Evolutionary conservation across 1,140 invertebrate species (phyloP).

Genomic region (Aphelenchoides besseyi): DNA sequence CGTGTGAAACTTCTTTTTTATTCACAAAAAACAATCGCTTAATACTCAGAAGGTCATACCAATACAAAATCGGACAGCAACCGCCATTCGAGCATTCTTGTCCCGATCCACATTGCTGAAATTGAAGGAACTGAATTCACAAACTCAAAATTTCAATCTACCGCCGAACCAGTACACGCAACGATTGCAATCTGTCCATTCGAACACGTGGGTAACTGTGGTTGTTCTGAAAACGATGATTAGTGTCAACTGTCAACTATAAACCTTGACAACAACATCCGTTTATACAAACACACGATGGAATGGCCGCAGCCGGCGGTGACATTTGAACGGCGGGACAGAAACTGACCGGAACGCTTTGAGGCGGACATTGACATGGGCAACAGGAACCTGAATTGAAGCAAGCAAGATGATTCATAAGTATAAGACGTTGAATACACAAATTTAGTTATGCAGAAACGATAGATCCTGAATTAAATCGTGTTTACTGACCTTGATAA

Average conservation of each 20-base stretch:
- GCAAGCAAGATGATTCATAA: too few relatives aligned
- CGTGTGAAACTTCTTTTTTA: too few relatives aligned
- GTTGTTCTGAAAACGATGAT: background rate
- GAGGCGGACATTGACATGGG: slow-evolving; percentile 22
- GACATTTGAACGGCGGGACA: slow-evolving; percentile 7
- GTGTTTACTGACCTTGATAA: too few relatives aligned
- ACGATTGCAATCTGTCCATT: slow-evolving; percentile 47
- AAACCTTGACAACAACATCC: slow-evolving; percentile 17
- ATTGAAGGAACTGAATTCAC: slow-evolving; percentile 5
- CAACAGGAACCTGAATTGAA: slow-evolving; percentile 40
- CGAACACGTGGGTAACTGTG: slow-evolving; percentile 45
- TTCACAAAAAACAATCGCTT: slow-evolving; percentile 7
- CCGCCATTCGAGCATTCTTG: slow-evolving; percentile 56
- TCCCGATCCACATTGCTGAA: slow-evolving; percentile 47
- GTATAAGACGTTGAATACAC: too few relatives aligned
- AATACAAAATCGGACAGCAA: slow-evolving; percentile 55
- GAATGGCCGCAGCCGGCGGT: background rate
- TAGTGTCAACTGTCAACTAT: background rate
- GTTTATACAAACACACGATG: slow-evolving; percentile 10
- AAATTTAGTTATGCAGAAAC: too few relatives aligned
- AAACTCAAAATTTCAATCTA: slow-evolving; percentile 22
- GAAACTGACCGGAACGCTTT: slow-evolving; percentile 15
- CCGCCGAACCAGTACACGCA: slow-evolving; percentile 13
- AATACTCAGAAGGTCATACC: too few relatives aligned
- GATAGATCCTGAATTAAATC: too few relatives aligned